These are phyloP conservation scores for Barnardius zonarius DNA, from an alignment of 2,113 vertebrate species.

Conservation along the genomic window DNA sequence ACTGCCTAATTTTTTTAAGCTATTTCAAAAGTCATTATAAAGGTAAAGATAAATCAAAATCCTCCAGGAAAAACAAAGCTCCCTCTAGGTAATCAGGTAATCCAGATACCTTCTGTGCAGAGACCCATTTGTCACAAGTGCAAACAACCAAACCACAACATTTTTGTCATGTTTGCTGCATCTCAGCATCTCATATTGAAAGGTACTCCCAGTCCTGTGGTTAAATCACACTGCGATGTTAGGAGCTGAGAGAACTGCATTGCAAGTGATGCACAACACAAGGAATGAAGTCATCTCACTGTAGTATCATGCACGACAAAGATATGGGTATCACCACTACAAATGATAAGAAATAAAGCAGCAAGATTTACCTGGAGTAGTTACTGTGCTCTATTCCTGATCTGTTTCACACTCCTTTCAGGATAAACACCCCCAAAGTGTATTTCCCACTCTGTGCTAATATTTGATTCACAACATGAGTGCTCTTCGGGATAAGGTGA, in stretches of 20 bases:
- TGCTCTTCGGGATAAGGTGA: background rate
- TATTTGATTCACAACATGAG: background rate
- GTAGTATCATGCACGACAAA: background rate
- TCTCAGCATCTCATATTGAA: background rate
- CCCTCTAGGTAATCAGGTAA: background rate
- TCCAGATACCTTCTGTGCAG: background rate
- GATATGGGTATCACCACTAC: background rate
- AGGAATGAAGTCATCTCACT: slow-evolving; percentile 12
- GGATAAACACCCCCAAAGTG: slow-evolving; percentile 13
- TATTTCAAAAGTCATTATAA: background rate
- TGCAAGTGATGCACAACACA: slow-evolving; percentile 8
- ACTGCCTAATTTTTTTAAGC: background rate
- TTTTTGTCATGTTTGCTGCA: background rate
- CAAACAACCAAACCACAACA: background rate
- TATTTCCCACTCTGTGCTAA: background rate
- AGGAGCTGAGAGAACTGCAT: background rate
- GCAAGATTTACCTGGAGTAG: slow-evolving; percentile 59
- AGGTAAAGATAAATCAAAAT: background rate
- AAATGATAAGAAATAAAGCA: slow-evolving; percentile 28
- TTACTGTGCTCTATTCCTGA: slow-evolving; percentile 14
- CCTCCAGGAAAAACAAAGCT: background rate
- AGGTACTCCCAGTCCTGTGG: background rate
- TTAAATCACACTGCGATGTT: background rate
- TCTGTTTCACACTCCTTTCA: slow-evolving; percentile 30
- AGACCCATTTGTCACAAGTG: background rate